phyloP scores from a whole-genome alignment of 2,797 vertebrate genomes.

The Parauchenoglanis punctatus region DNA sequence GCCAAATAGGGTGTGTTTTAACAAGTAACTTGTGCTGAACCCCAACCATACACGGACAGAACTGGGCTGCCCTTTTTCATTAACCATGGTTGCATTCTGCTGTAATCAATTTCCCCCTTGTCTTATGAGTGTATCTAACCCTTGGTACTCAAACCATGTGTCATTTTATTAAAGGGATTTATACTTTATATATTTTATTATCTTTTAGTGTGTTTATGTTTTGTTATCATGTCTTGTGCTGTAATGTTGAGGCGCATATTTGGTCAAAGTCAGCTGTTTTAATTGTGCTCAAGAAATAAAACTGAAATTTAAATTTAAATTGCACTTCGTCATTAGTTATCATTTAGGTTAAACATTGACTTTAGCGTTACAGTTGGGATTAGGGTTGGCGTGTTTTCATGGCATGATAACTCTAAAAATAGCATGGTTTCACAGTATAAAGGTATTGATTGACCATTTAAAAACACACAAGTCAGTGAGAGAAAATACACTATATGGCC shows the following conservation, averaged over 20 bases:
- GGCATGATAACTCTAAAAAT: background rate
- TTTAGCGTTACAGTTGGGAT: background rate
- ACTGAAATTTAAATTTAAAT: background rate
- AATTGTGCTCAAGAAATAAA: background rate
- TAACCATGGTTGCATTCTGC: background rate
- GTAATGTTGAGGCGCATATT: background rate
- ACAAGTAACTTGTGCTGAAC: background rate
- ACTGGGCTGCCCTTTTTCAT: background rate
- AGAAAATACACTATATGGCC: background rate
- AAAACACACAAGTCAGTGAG: background rate
- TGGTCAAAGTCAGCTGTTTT: background rate
- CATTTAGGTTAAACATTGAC: background rate
- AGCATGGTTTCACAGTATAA: background rate
- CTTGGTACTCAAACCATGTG: background rate
- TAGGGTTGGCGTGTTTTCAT: background rate
- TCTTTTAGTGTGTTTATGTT: background rate
- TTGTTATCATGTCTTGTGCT: background rate
- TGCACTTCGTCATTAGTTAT: background rate
- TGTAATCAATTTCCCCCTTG: background rate
- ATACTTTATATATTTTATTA: background rate
- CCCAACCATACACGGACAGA: background rate
- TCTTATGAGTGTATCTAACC: background rate
- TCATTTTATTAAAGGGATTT: background rate
- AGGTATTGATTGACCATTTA: background rate
- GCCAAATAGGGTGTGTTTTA: constrained; percentile 10